Conservation (phyloP, 23 tunicate genomes). For the Aplidium turbinatum region DNA sequence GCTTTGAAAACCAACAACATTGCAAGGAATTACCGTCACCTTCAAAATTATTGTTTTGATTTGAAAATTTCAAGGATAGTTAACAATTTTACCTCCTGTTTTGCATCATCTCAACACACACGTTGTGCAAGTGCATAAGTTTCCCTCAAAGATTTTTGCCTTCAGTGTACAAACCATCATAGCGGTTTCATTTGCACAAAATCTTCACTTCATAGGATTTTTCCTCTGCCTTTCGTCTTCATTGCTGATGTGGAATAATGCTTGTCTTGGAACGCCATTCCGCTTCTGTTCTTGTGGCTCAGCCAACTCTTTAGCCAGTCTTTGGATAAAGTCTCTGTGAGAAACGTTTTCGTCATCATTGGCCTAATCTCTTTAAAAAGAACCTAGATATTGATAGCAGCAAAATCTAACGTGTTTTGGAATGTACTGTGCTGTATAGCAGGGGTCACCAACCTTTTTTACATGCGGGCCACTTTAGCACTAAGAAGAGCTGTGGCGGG, state of each 20-base stretch:
- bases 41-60: too few relatives aligned
- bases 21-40: too few relatives aligned
- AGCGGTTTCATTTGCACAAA: slow-evolving; percentile 3
- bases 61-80: too few relatives aligned
- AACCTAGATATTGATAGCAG: slow-evolving; percentile 1
- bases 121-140: too few relatives aligned
- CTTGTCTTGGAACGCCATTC: slow-evolving; percentile 6
- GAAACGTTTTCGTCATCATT: slow-evolving; percentile 4
- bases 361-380: slow-evolving; percentile 5
- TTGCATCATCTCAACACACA: too few relatives aligned
- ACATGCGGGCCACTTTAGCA: too few relatives aligned
- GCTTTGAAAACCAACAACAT: too few relatives aligned
- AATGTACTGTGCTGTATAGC: too few relatives aligned
- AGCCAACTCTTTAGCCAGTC: not conserved
- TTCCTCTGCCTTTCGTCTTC: not conserved
- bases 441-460: too few relatives aligned
- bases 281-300: slow-evolving; percentile 7
- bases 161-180: not conserved
- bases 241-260: not conserved
- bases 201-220: slow-evolving; percentile 5
- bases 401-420: slow-evolving; percentile 6
- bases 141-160: not conserved
- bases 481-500: too few relatives aligned
- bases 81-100: too few relatives aligned
- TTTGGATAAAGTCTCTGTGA: not conserved